These are phyloP conservation scores for Drosophila carrolli DNA, from an alignment of 1,140 invertebrate species.

Conservation along the genomic window DNA sequence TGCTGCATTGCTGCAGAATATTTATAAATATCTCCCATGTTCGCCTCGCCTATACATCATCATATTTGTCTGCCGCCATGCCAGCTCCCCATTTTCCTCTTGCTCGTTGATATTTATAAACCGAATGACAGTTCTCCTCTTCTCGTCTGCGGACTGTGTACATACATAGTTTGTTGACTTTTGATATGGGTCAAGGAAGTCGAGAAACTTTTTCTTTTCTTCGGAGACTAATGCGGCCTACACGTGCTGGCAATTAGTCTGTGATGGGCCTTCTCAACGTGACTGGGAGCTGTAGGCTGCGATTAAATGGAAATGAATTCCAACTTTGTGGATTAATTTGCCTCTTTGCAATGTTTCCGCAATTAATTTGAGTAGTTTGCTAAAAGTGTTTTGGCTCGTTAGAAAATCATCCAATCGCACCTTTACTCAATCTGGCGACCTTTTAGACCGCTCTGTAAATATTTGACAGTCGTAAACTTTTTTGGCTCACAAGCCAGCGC, in stretches of 20 bases:
- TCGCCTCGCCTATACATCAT: slow-evolving; percentile 39
- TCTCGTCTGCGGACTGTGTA: slow-evolving; percentile 19
- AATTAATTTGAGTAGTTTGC: slow-evolving; percentile 30
- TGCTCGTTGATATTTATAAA: slow-evolving; percentile 43
- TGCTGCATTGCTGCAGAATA: slow-evolving; percentile 54
- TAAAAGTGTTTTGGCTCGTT: slow-evolving; percentile 3
- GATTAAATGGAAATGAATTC: slow-evolving; percentile 39
- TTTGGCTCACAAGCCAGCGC: slow-evolving; percentile 36
- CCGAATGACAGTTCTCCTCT: slow-evolving; percentile 35
- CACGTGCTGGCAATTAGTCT: slow-evolving; percentile 59
- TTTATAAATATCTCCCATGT: slow-evolving; percentile 53
- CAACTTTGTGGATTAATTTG: slow-evolving; percentile 38
- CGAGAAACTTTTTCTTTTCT: slow-evolving; percentile 18
- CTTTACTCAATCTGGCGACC: slow-evolving; percentile 14
- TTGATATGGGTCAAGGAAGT: slow-evolving; percentile 46
- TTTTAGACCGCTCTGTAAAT: slow-evolving; percentile 25
- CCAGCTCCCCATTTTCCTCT: not conserved
- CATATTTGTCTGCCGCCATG: slow-evolving; percentile 11
- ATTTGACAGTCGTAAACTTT: slow-evolving; percentile 59
- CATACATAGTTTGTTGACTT: slow-evolving; percentile 55
- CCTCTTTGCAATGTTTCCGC: slow-evolving; percentile 6
- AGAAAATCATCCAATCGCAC: slow-evolving; percentile 48
- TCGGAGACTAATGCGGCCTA: slow-evolving; percentile 32
- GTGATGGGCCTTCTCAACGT: slow-evolving; percentile 18
- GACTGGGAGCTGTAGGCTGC: slow-evolving; percentile 14